A percentile compares a stretch with the other conserved stretches of the same genome.
phyloP scores from a whole-genome alignment of 1,140 invertebrate species.

The Planococcus citri region DNA sequence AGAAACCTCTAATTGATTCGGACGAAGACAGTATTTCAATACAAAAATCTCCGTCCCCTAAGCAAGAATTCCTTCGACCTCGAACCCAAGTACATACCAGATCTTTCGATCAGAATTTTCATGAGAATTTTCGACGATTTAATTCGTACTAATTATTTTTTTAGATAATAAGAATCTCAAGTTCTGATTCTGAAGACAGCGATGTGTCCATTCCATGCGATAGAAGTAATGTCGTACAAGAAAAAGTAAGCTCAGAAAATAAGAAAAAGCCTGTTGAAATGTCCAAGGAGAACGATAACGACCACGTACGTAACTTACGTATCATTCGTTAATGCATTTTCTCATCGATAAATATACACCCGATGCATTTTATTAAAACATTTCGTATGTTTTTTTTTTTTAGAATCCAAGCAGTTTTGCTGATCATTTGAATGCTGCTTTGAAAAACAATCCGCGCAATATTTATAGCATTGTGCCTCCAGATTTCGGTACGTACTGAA shows the following conservation, averaged over 20 bases:
- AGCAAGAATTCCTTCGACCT: neutral
- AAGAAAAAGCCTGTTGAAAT: neutral
- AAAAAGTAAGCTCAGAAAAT: neutral
- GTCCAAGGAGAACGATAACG: neutral
- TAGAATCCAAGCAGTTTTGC: neutral
- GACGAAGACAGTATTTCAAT: neutral
- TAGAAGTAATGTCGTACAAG: neutral
- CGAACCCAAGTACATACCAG: neutral
- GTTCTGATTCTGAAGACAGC: constrained; percentile 3
- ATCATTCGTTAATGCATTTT: too few relatives aligned
- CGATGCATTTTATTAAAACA: neutral
- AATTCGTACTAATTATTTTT: neutral
- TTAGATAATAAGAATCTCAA: neutral
- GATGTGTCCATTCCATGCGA: neutral
- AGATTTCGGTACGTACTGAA: neutral
- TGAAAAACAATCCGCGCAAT: neutral
- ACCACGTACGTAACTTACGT: too few relatives aligned
- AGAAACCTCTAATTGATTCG: neutral
- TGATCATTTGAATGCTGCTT: neutral
- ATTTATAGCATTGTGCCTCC: neutral
- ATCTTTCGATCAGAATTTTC: neutral
- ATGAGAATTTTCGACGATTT: neutral
- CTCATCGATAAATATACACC: neutral
- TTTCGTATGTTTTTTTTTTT: constrained; percentile 3
- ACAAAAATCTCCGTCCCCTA: neutral